Percentiles rank a stretch among this genome's conserved stretches.
Evolutionary conservation across 2,113 vertebrate genomes (phyloP).

Genomic region (Phalacrocorax brasilianus): DNA sequence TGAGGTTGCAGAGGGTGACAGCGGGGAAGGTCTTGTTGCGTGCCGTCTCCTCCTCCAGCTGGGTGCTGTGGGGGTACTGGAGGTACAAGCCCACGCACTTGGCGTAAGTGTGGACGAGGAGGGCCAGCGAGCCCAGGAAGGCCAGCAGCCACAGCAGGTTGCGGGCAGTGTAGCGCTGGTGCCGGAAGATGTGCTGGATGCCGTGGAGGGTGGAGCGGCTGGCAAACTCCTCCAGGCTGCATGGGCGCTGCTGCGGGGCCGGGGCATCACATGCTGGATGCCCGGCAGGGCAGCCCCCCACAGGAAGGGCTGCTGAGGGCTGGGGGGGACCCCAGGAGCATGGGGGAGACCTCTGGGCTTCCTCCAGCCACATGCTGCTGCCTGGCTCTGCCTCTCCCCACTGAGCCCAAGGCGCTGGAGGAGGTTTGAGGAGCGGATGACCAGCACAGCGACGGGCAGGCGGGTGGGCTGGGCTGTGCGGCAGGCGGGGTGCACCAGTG

Average conservation of each 20-base stretch:
- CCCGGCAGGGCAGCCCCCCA: rapidly evolving
- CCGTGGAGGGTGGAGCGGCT: conserved; percentile 56
- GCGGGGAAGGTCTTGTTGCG: conserved; percentile 51
- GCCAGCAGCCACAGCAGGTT: conserved; percentile 61
- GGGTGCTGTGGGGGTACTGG: conserved; percentile 65
- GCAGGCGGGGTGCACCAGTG: background rate
- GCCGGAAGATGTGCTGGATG: conserved; percentile 57
- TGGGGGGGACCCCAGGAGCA: background rate
- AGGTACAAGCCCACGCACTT: conserved; percentile 55
- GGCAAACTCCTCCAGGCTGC: conserved; percentile 59
- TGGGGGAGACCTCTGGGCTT: background rate
- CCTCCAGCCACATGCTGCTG: conserved; percentile 2
- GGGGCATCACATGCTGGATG: rapidly evolving
- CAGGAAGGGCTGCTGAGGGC: background rate
- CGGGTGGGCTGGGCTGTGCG: background rate
- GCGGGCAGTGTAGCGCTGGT: background rate
- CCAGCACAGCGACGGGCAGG: background rate
- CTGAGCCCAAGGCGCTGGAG: background rate
- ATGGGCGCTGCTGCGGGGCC: rapidly evolving
- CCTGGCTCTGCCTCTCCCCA: background rate
- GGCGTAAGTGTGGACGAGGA: conserved; percentile 36
- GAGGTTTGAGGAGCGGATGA: background rate
- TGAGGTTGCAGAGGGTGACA: conserved; percentile 70
- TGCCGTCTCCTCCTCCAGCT: conserved; percentile 49
- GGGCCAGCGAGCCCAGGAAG: conserved; percentile 41